Base-by-base conservation (phyloP, 2,888 invertebrate species). In the Melanotus villosus region DNA sequence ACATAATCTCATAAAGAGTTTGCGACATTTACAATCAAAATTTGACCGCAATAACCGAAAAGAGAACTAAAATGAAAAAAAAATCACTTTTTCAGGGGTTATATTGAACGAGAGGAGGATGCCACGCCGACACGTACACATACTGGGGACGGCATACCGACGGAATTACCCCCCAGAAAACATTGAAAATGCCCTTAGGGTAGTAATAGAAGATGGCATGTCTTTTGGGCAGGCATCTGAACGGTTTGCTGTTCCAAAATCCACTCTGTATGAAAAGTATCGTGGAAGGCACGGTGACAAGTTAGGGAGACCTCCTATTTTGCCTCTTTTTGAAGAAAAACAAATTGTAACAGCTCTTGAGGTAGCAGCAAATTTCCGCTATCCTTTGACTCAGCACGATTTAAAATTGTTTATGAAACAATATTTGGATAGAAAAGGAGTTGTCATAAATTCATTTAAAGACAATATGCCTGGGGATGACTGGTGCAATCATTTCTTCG, bases 201-300 rank as follows among this genome's bases (percentile, higher is more conserved):
- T 21, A 1, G 47, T 47, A 2, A 2, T 19, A 3, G 47, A 18
- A 19, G 16, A 14, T 4, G 19, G 19, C 5, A 10, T 10, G 5
- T 47, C 47, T 2, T 47, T 19, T 47, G n/a, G 23, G 19, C 47
- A 47, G n/a, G 47, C 47, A n/a, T 18, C 47, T 2, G 47, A 47
- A 9, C 7, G 3, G 32, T 32, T 5, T 32, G 9, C 2, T 2
- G 32, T 43, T 2, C 43, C n/a, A n/a, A n/a, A n/a, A n/a, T n/a
- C n/a, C n/a, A n/a, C n/a, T n/a, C n/a, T 43, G 1, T 43, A 43
- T n/a, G 14, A 3, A n/a, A 47, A 47, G 9, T 47, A 47, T 19
- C 5, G 19, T 7, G 47, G 47, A 2, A 1, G 1, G 19, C 3
- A 47, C 23, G 10, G 12, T 3, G 47, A 47, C 9, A 18, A 14